Evolutionary conservation across 2,888 invertebrate species (phyloP).

Genomic region (Hemaris fuciformis): DNA sequence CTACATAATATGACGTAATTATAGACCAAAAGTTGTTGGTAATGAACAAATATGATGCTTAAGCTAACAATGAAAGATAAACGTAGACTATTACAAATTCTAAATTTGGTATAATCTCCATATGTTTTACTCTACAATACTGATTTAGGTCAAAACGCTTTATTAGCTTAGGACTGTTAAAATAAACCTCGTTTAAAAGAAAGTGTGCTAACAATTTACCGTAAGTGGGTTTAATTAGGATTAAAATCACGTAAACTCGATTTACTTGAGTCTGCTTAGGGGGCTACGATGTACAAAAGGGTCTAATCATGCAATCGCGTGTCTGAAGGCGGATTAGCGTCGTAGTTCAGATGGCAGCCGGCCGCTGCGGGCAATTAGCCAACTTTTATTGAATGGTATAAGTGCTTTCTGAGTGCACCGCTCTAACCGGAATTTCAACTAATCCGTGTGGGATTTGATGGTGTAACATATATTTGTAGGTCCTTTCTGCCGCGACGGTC

Average conservation of each 20-base stretch:
- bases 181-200: too few relatives aligned
- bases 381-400: constrained; percentile 31
- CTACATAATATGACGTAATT: too few relatives aligned
- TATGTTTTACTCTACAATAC: too few relatives aligned
- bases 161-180: too few relatives aligned
- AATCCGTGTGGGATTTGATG: neutral
- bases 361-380: constrained; percentile 28
- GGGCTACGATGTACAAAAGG: constrained; percentile 3
- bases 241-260: neutral
- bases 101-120: too few relatives aligned
- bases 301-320: constrained; percentile 36
- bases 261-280: constrained; percentile 1
- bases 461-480: neutral
- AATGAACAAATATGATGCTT: too few relatives aligned
- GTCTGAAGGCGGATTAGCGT: constrained; percentile 18
- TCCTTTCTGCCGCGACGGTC: too few relatives aligned
- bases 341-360: constrained; percentile 26
- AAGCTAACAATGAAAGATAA: too few relatives aligned
- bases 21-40: too few relatives aligned
- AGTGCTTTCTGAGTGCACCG: constrained; percentile 16
- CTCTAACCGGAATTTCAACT: neutral
- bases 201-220: neutral
- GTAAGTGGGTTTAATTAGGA: neutral
- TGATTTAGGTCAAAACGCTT: too few relatives aligned
- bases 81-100: too few relatives aligned